phyloP scores from a whole-genome alignment of 2,113 vertebrate species.

The Aegotheles bennettii region DNA sequence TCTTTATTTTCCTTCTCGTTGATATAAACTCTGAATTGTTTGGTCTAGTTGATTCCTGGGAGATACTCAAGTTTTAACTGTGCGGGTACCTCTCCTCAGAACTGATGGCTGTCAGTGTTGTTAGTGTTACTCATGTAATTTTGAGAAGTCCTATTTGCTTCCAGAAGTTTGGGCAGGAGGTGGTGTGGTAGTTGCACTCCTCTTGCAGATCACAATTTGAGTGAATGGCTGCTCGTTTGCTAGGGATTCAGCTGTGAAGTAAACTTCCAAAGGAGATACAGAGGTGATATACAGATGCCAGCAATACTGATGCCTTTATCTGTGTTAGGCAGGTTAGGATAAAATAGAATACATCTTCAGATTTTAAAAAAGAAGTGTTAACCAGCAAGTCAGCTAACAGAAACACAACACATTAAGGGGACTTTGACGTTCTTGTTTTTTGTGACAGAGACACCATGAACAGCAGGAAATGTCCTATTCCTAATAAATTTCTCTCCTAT shows the following conservation, averaged over 20 bases:
- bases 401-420: not conserved
- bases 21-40: not conserved
- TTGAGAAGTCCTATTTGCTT: not conserved
- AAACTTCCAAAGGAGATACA: not conserved
- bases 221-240: not conserved
- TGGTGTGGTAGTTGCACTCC: not conserved
- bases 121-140: not conserved
- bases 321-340: not conserved
- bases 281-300: not conserved
- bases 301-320: not conserved
- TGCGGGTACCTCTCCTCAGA: not conserved
- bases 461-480: not conserved
- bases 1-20: not conserved
- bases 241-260: not conserved
- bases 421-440: not conserved
- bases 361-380: not conserved
- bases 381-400: not conserved
- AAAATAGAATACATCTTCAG: not conserved
- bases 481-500: not conserved
- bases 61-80: not conserved
- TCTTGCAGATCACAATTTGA: not conserved
- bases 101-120: not conserved
- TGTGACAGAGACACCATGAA: not conserved
- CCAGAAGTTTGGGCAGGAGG: not conserved
- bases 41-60: not conserved